Conservation (phyloP, 1,140 invertebrate species). For the Caenorhabditis elegans region WBcel235 BX284604.4:4217501-4218000, state of each 20-base stretch:
- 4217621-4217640: too few relatives aligned
- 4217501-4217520: slow-evolving; percentile 58
- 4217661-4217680: slow-evolving; percentile 57
- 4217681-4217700: slow-evolving; percentile 61
- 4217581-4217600: slow-evolving; percentile 42
- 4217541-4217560: slow-evolving; percentile 60
- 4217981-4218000: slow-evolving; percentile 59
- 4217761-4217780: neutral
- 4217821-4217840: neutral
- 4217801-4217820: neutral
- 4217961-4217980: slow-evolving; percentile 63
- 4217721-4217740: slow-evolving; percentile 42
- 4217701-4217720: slow-evolving; percentile 59
- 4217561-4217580: slow-evolving; percentile 55
- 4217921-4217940: slow-evolving; percentile 51
- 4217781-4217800: slow-evolving; percentile 9
- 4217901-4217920: slow-evolving; percentile 44
- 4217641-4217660: slow-evolving; percentile 52
- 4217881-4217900: neutral
- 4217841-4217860: slow-evolving; percentile 56
- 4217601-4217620: too few relatives aligned
- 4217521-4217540: slow-evolving; percentile 53
- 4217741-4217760: slow-evolving; percentile 40
- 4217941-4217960: slow-evolving; percentile 56
- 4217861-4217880: slow-evolving; percentile 48